Base-by-base conservation (phyloP, 1,140 invertebrate species). In the Aphidius gifuensis region DNA sequence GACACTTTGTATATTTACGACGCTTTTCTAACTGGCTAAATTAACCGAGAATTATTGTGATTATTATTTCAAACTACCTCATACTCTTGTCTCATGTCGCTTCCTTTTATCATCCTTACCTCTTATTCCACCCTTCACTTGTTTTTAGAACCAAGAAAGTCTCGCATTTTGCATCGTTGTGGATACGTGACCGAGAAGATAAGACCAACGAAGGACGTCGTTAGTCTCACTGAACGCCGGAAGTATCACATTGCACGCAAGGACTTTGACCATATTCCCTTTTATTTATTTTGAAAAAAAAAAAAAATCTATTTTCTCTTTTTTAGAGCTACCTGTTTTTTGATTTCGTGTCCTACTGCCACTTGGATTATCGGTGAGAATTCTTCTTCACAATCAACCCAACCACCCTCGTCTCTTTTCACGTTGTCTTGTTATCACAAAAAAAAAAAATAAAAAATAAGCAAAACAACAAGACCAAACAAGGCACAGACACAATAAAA, bases 231-330 rank as follows among this genome's bases (percentile, higher is more conserved):
- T 66, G 65, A 55, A 65, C 68, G 69, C 68, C 71, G 75, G 74
- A 79, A 75, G 76, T 77, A 74, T 70, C 73, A 75, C 74, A 70
- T 77, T 73, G 74, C 79, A 80, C 76, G 79, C 77, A 73, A 78
- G 73, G 74, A 75, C 69, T 66, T 68, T 50, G 51, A 51, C 68
- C 45, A 62, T 65, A 67, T 61, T 56, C 46, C 60, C 46, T 50
- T 54, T 16, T 3, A 32, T 32, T 32, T 32, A 32, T 32, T 32
- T 32, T 32, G 4, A 32, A 32, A 32, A 32, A 32, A 32, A 32
- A 32, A 32, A 32, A 32, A 32, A 32, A 32, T 32, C 4, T 32
- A 32, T 71, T 73, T 74, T 70, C 71, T 68, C 65, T 39, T 21
- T 45, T 16, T 40, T 21, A 48, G 6, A 9, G 23, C 32, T 55